Evolutionary conservation across 23 tunicate species (phyloP).

Genomic region (Aplidium turbinatum): DNA sequence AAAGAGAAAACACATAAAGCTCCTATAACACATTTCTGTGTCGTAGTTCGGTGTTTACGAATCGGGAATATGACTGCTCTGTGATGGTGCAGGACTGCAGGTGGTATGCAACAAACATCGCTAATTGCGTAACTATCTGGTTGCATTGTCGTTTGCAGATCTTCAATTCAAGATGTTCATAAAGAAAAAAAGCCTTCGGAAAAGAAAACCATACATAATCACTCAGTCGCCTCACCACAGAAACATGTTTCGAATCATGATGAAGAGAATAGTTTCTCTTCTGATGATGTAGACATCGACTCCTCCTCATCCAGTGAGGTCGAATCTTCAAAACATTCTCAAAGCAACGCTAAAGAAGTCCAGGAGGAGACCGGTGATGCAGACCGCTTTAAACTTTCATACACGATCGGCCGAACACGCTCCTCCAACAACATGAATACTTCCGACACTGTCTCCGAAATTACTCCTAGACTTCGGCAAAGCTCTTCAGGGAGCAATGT

Average conservation of each 20-base stretch:
- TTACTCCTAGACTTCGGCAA: constrained; percentile 5
- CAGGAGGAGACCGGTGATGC: constrained; percentile 7
- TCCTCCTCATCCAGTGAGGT: constrained; percentile 53
- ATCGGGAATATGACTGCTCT: too few species aligned
- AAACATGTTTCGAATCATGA: constrained; percentile 2
- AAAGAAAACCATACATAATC: constrained; percentile 1
- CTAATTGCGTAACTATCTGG: too few species aligned
- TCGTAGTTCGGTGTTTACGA: too few species aligned
- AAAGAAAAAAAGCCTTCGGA: constrained; percentile 13
- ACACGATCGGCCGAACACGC: constrained; percentile 26
- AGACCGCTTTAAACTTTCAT: constrained; percentile 7
- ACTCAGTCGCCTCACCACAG: neutral
- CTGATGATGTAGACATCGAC: constrained; percentile 34
- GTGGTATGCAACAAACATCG: too few species aligned
- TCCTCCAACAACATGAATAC: neutral
- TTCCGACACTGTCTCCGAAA: neutral
- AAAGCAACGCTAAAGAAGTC: neutral
- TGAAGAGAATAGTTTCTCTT: constrained; percentile 35
- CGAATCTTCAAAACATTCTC: constrained; percentile 20
- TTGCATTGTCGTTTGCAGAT: too few species aligned
- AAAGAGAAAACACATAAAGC: too few species aligned
- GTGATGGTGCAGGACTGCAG: too few species aligned
- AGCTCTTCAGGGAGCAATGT: constrained; percentile 41
- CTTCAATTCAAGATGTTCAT: too few species aligned
- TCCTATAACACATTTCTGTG: too few species aligned